Conservation (phyloP, 92 coral and sea anemone species). For the Siderastrea siderea region DNA sequence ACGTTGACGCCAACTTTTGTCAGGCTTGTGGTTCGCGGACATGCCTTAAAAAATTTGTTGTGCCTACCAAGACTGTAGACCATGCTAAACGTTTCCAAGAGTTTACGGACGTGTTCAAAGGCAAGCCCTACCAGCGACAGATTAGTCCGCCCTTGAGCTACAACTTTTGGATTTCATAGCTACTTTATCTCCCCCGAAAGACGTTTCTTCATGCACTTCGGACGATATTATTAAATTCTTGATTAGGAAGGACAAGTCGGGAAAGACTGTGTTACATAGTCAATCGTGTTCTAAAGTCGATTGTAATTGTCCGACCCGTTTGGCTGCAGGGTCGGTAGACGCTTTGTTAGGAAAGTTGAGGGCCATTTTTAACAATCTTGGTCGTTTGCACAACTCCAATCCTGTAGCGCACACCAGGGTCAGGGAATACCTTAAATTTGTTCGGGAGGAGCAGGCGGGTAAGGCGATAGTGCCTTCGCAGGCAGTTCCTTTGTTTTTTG, state of each 20-base stretch:
- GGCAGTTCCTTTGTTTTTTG: constrained; percentile 17
- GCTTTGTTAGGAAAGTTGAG: no score
- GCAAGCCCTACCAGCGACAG: no score
- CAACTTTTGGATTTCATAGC: no score
- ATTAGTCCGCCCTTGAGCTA: no score
- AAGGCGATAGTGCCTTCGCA: constrained; percentile 31
- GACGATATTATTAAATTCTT: constrained; percentile 64
- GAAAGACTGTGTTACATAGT: neutral
- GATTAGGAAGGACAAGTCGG: constrained; percentile 40
- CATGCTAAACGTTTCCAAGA: constrained; percentile 23
- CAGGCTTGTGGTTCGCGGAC: constrained; percentile 1
- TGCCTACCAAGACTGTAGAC: constrained; percentile 3
- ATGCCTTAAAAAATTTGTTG: neutral
- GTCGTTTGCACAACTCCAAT: no score
- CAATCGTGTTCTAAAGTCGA: no score
- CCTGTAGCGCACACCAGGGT: neutral
- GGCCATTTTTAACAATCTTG: no score
- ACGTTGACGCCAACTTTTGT: constrained; percentile 57
- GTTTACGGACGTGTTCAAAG: neutral
- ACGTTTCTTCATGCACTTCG: constrained; percentile 1
- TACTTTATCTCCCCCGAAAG: no score
- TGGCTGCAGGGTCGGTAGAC: no score
- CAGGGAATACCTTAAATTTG: constrained; percentile 19
- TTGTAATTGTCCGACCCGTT: no score
- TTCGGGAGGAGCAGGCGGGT: constrained; percentile 55